Evolutionary conservation across 2,113 vertebrate species (phyloP).

Genomic region (Pomatorhinus ruficollis): DNA sequence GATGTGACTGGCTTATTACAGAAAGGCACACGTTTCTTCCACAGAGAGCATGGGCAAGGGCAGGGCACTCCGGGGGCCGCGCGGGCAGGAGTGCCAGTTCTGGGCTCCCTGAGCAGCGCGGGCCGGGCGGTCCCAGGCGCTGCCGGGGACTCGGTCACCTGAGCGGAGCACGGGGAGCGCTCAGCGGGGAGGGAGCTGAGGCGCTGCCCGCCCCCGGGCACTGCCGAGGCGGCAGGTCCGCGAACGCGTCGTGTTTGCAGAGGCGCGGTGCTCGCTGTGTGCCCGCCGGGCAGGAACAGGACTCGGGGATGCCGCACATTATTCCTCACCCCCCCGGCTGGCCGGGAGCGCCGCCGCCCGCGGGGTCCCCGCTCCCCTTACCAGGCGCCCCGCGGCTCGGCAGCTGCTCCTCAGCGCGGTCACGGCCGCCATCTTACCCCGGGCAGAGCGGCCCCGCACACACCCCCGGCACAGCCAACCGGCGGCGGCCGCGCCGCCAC

Average conservation of each 20-base stretch:
- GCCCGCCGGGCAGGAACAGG: background rate
- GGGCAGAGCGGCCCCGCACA: background rate
- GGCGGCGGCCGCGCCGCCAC: background rate
- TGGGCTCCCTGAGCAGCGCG: background rate
- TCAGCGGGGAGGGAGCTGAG: background rate
- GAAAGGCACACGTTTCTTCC: background rate
- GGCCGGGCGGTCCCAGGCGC: background rate
- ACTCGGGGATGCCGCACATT: background rate
- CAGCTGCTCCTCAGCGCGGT: slow-evolving; percentile 74
- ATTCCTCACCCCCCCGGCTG: background rate
- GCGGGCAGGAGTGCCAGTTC: accelerated
- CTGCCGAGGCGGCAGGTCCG: background rate
- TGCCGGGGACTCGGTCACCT: background rate
- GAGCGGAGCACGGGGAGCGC: background rate
- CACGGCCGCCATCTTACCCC: slow-evolving; percentile 83
- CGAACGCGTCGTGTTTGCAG: background rate
- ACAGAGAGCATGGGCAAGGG: accelerated
- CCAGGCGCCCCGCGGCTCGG: slow-evolving; percentile 75
- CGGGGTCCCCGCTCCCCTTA: slow-evolving; percentile 63
- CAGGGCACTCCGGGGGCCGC: background rate
- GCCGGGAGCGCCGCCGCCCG: background rate
- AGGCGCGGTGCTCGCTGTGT: background rate
- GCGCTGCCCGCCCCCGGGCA: background rate
- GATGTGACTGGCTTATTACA: accelerated
- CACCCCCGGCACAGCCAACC: slow-evolving; percentile 19